Evolutionary conservation across 1,140 invertebrate species (phyloP).

Genomic region (Formica exsecta): DNA sequence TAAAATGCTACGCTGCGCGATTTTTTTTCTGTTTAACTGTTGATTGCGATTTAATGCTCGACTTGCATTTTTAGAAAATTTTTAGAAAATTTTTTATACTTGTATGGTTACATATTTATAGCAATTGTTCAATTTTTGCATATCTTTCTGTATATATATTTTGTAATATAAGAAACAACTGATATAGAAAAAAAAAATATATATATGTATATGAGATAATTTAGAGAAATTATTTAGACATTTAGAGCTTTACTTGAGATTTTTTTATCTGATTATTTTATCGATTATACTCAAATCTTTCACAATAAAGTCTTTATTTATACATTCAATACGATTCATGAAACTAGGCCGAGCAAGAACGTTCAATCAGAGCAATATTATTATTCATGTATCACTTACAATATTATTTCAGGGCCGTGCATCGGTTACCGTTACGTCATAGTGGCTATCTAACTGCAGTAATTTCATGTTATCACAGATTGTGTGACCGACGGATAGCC

Average conservation of each 20-base stretch:
- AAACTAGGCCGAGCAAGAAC: slow-evolving; percentile 6
- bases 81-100: neutral
- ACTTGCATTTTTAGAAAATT: neutral
- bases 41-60: neutral
- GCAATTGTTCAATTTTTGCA: neutral
- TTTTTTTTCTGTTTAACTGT: neutral
- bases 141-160: neutral
- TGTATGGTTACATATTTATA: neutral
- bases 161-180: no score
- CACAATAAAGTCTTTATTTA: neutral
- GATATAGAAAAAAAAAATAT: neutral
- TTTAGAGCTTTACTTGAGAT: neutral
- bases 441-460: neutral
- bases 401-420: neutral
- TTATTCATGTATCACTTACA: neutral
- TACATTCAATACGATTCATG: neutral
- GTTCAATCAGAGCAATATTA: slow-evolving; percentile 46
- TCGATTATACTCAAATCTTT: neutral
- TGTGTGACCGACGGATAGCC: neutral
- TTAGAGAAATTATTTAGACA: neutral
- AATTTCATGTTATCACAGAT: slow-evolving; percentile 19
- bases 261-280: neutral
- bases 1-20: neutral
- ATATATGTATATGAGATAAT: neutral
- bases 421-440: neutral